A percentile compares a stretch with the other conserved stretches of the same genome.
phyloP scores from a whole-genome alignment of 1,140 invertebrate genomes.

The Lerema accius region DNA sequence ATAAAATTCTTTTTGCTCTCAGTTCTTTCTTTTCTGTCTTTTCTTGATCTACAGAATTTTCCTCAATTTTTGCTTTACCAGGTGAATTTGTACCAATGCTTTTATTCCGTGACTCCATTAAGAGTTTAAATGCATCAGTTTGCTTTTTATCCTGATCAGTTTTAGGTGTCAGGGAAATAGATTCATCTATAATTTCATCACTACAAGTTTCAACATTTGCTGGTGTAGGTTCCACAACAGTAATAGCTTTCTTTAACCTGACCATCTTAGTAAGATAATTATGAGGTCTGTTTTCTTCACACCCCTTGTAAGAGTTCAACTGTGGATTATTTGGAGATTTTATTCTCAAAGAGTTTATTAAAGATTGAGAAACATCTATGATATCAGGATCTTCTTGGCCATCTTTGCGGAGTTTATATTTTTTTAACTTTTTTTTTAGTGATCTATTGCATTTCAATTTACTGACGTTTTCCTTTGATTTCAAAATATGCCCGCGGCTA shows the following conservation, averaged over 20 bases:
- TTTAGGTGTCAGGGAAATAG: constrained; percentile 4
- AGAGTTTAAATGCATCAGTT: constrained; percentile 84
- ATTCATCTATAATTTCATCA: neutral
- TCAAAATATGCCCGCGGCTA: constrained; percentile 45
- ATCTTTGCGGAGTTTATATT: constrained; percentile 70
- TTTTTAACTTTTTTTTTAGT: constrained; percentile 67
- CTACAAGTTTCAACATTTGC: neutral
- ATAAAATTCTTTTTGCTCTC: constrained; percentile 78
- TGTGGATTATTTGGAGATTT: constrained; percentile 56
- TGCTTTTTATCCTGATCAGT: constrained; percentile 49
- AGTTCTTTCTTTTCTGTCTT: constrained; percentile 60
- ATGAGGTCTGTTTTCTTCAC: constrained; percentile 43
- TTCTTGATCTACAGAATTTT: constrained; percentile 45
- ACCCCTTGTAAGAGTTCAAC: constrained; percentile 26
- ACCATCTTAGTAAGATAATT: constrained; percentile 73
- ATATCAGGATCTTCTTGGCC: constrained; percentile 70
- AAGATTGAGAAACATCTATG: constrained; percentile 65
- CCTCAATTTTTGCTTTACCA: constrained; percentile 75
- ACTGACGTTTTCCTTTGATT: constrained; percentile 56
- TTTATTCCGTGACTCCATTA: constrained; percentile 86
- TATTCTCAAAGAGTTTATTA: constrained; percentile 55
- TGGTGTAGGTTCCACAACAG: constrained; percentile 20
- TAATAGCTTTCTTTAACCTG: constrained; percentile 43
- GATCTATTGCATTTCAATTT: constrained; percentile 57
- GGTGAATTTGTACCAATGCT: constrained; percentile 84